These are phyloP conservation scores for Cyanoliseus patagonus DNA, from an alignment of 2,113 vertebrate genomes.

Conservation along the genomic window DNA sequence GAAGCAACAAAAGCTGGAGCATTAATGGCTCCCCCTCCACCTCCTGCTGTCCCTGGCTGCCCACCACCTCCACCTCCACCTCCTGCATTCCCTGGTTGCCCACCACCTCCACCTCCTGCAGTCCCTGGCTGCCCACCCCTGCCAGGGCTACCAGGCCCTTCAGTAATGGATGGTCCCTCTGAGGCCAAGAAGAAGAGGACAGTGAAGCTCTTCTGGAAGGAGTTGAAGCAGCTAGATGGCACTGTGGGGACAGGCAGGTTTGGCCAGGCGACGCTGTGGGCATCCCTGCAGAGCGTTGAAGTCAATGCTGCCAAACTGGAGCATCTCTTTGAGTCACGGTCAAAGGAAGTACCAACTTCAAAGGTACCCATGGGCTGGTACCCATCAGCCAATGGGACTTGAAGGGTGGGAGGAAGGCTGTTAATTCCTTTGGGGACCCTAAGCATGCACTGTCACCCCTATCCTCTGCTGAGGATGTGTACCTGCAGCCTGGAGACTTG, in stretches of 20 bases:
- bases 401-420: not conserved
- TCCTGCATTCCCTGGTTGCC: not conserved
- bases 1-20: not conserved
- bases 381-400: not conserved
- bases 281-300: constrained; percentile 84
- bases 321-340: constrained; percentile 93
- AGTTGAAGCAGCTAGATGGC: constrained; percentile 82
- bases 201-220: constrained; percentile 95
- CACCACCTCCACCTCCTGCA: not conserved
- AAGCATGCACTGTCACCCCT: not conserved
- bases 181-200: constrained; percentile 88
- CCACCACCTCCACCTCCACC: constrained; percentile 73
- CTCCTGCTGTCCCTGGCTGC: not conserved
- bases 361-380: constrained; percentile 78
- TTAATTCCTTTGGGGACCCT: not conserved
- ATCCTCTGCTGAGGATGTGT: not conserved
- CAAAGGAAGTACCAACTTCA: constrained; percentile 83
- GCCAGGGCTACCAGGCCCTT: not conserved
- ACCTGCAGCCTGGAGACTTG: not conserved
- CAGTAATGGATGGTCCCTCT: constrained; percentile 17
- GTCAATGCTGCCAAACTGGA: constrained; percentile 87
- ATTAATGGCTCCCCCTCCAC: constrained; percentile 50
- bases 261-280: constrained; percentile 88
- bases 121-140: not conserved
- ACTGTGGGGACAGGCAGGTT: constrained; percentile 74